phyloP scores from a whole-genome alignment of 35 echinoderm and acorn worm genomes.

The Ophiothrix spiculata region DNA sequence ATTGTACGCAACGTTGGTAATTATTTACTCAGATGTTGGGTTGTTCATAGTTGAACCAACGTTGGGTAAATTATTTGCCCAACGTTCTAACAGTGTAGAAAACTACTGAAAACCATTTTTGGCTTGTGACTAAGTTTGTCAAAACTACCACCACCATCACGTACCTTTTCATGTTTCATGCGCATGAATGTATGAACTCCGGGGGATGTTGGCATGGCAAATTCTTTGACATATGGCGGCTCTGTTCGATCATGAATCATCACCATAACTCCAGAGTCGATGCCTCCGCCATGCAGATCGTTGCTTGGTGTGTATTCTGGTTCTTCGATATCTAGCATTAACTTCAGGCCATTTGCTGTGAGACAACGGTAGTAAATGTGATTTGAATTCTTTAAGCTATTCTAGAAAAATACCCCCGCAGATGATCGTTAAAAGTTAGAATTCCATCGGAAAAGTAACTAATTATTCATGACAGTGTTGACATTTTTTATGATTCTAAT shows the following conservation, averaged over 20 bases:
- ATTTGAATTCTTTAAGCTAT: background rate
- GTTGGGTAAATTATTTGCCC: too few relatives aligned
- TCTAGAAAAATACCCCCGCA: too few relatives aligned
- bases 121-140: too few relatives aligned
- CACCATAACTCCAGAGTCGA: conserved; percentile 65
- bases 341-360: conserved; percentile 79
- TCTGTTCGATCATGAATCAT: conserved; percentile 79
- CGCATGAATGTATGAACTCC: conserved; percentile 71
- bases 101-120: background rate
- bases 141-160: background rate
- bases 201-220: conserved; percentile 46
- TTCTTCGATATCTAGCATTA: conserved; percentile 64
- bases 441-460: too few relatives aligned
- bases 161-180: conserved; percentile 59
- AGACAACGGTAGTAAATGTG: background rate
- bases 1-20: too few relatives aligned
- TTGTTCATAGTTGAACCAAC: too few relatives aligned
- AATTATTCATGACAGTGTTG: too few relatives aligned
- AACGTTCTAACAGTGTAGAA: too few relatives aligned
- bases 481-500: background rate
- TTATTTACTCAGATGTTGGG: too few relatives aligned
- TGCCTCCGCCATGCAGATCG: conserved; percentile 66
- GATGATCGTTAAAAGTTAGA: too few relatives aligned
- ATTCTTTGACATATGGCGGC: conserved; percentile 80
- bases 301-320: conserved; percentile 76